A percentile compares a stretch with the other conserved stretches of the same genome.
Evolutionary conservation across 2,888 invertebrate species (phyloP).

Genomic region (Hirtodrosophila duncani): DNA sequence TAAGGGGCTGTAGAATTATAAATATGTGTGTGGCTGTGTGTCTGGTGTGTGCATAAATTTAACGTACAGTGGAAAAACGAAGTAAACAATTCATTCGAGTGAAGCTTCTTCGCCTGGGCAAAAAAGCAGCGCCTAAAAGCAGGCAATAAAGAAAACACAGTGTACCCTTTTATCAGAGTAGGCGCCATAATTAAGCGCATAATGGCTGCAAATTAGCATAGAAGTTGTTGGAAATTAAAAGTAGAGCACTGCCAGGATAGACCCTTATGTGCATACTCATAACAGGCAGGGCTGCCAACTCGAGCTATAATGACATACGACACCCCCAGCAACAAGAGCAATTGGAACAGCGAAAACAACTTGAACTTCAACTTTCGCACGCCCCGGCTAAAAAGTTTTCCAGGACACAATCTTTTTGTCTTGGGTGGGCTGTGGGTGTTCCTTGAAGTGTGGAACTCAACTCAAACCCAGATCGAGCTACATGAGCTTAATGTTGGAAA

Average conservation of each 20-base stretch:
- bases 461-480: no score
- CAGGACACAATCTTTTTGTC: slow-evolving; percentile 13
- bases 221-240: slow-evolving; percentile 41
- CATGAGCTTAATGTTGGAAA: slow-evolving; percentile 43
- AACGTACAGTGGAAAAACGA: slow-evolving; percentile 13
- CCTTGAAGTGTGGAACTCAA: no score
- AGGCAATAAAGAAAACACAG: slow-evolving; percentile 9
- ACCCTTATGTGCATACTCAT: slow-evolving; percentile 23
- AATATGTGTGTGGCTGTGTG: no score
- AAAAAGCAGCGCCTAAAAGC: slow-evolving; percentile 25
- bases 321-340: neutral
- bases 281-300: slow-evolving; percentile 30
- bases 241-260: neutral
- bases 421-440: neutral
- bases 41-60: slow-evolving; percentile 39
- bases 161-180: slow-evolving; percentile 20
- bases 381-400: slow-evolving; percentile 25
- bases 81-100: slow-evolving; percentile 13
- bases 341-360: slow-evolving; percentile 9
- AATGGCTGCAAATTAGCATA: slow-evolving; percentile 57
- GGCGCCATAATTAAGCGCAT: slow-evolving; percentile 48
- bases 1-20: no score
- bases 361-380: no score
- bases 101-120: no score
- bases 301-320: slow-evolving; percentile 54